phyloP scores from a whole-genome alignment of 2,113 vertebrate species.

The Cyphomyrus plagiostoma region DNA sequence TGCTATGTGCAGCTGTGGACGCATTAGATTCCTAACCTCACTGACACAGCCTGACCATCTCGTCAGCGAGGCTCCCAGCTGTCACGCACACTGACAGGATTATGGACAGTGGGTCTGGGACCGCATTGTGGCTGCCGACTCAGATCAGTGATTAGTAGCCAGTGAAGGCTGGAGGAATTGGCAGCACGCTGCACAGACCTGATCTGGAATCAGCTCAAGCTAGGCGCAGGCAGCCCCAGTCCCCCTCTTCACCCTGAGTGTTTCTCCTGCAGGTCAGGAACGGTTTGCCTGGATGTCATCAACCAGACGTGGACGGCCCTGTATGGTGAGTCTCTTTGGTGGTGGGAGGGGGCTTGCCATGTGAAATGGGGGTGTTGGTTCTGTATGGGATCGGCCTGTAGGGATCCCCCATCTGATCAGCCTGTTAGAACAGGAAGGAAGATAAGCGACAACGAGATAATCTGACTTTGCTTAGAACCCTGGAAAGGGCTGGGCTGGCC shows the following conservation, averaged over 20 bases:
- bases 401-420: neutral
- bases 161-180: neutral
- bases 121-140: neutral
- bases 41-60: neutral
- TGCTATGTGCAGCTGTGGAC: neutral
- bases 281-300: constrained; percentile 99
- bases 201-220: neutral
- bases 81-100: neutral
- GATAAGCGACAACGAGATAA: neutral
- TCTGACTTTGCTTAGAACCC: neutral
- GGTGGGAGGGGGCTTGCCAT: neutral
- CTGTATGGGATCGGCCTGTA: neutral
- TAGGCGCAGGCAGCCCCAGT: neutral
- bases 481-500: neutral
- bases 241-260: neutral
- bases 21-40: neutral
- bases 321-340: constrained; percentile 76
- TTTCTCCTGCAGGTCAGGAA: constrained; percentile 79
- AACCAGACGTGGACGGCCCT: constrained; percentile 99
- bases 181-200: neutral
- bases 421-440: neutral
- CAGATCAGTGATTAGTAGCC: neutral
- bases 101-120: neutral
- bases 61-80: neutral
- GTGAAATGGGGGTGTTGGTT: neutral